Conservation (phyloP, 2,113 vertebrate species). For the Corydoras sp. region DNA sequence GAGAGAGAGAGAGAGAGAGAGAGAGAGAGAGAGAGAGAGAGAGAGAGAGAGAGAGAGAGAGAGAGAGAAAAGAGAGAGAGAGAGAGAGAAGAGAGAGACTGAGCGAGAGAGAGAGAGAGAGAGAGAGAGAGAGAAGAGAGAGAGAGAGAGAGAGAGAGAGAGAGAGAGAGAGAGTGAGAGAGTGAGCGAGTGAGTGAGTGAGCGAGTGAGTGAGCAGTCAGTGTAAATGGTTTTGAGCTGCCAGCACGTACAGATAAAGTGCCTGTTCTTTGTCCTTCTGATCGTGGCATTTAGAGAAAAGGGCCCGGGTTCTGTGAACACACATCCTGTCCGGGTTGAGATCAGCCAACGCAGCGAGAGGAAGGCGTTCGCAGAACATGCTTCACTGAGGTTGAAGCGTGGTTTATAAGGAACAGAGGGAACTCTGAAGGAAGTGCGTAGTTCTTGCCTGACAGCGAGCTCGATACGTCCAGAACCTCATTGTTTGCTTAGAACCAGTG, state of each 20-base stretch:
- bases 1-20: not conserved
- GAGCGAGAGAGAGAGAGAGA: not conserved
- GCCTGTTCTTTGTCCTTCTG: conserved; percentile 15
- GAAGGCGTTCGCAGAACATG: not conserved
- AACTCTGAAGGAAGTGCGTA: not conserved
- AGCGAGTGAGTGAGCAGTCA: not conserved
- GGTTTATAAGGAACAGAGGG: conserved; percentile 8
- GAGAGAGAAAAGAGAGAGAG: not conserved
- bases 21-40: not conserved
- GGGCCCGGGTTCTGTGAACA: conserved; percentile 27
- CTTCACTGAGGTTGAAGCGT: not conserved
- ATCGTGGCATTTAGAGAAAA: conserved; percentile 37
- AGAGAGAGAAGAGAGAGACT: not conserved
- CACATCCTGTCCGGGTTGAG: conserved; percentile 32
- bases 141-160: not conserved
- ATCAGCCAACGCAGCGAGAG: conserved; percentile 6
- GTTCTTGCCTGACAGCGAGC: too few relatives aligned
- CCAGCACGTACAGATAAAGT: not conserved
- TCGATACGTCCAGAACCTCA: not conserved
- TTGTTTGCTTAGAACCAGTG: not conserved
- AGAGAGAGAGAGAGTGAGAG: not conserved
- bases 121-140: not conserved
- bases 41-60: not conserved
- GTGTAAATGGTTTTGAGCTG: not conserved
- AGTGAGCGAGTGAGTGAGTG: too few relatives aligned